Evolutionary conservation across 2,888 invertebrate species (phyloP).

Genomic region (Coelopa pilipes): DNA sequence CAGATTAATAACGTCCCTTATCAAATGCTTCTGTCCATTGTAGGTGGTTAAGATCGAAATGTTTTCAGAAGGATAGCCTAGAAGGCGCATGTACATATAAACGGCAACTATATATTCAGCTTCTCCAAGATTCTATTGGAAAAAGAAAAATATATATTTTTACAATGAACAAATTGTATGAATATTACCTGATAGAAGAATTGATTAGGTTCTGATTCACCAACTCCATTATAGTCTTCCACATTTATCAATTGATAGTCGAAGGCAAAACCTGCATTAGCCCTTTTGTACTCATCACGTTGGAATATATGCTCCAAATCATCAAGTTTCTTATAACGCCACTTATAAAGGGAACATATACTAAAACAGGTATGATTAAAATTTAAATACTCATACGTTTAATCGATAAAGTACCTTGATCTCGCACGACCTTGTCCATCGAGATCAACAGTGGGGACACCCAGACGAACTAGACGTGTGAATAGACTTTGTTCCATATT

Average conservation of each 20-base stretch:
- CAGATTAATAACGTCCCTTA: conserved; percentile 93
- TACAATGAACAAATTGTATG: not conserved
- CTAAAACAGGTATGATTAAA: conserved; percentile 66
- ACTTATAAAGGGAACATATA: conserved; percentile 93
- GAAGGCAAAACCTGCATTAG: conserved; percentile 91
- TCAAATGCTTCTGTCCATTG: conserved; percentile 98
- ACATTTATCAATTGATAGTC: conserved; percentile 98
- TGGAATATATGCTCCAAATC: conserved; percentile 89
- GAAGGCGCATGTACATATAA: conserved; percentile 97
- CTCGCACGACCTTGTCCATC: conserved; percentile 98
- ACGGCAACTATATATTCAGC: conserved; percentile 96
- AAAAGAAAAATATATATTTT: not conserved
- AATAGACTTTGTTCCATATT: conserved; percentile 99
- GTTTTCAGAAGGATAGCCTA: conserved; percentile 96
- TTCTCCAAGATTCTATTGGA: conserved; percentile 80
- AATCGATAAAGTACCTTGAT: conserved; percentile 65
- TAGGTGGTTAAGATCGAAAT: conserved; percentile 98
- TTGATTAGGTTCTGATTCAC: conserved; percentile 97
- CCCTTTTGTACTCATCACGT: conserved; percentile 85
- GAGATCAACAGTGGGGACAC: conserved; percentile 96
- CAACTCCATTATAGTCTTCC: conserved; percentile 94
- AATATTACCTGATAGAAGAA: conserved; percentile 93
- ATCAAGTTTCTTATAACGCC: conserved; percentile 96
- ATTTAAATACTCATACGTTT: not conserved
- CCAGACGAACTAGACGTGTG: conserved; percentile 93